Base-by-base conservation (phyloP, 2,113 vertebrate species). In the Elgaria multicarinata region DNA sequence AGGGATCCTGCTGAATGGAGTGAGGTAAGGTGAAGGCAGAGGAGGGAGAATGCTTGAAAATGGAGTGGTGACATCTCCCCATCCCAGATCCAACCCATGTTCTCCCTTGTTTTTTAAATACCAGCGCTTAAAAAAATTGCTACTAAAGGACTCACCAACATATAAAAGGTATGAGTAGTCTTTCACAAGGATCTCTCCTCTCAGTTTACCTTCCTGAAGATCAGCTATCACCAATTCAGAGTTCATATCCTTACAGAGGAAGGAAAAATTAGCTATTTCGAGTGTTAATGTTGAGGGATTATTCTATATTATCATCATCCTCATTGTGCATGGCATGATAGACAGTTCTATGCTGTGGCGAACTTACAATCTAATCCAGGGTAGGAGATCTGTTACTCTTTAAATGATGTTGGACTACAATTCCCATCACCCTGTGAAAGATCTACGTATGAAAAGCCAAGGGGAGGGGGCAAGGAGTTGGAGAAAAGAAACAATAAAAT, bases 161-260 rank as follows among this genome's bases (percentile, higher is more conserved):
- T 98, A 96, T 58, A 99, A 82, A 92, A 99, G 95, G 94, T 98
- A 99, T 0, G 98, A 99, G 95, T 97, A 94, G 89, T 98, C 97
- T 86, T 96, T 98, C 83, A 98, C 31, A 10, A 98, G 92, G 69
- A 97, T 95, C 91, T 99, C 98, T 84, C 97, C 94, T 90, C 98
- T 97, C 85, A 99, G 95, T 79, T 92, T 95, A 39, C 95, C 96
- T 4, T 93, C 97, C 87, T 96, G 89, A 53, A 97, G 96, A 95
- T 99, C 98, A 83, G 97, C 96, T 55, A 96, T 96, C 85, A 98
- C 94, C 84, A 96, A 96, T 66, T 98, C 98, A 53, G 97, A 96
- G 87, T 77, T 96, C 84, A 98, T 96, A 88, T 90, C 95, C 98
- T 98, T 94, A 85, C 89, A 95, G 0, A 90, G 31, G 36, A 91